Conservation (phyloP, 2,113 vertebrate species). For the Zapus hudsonius region DNA sequence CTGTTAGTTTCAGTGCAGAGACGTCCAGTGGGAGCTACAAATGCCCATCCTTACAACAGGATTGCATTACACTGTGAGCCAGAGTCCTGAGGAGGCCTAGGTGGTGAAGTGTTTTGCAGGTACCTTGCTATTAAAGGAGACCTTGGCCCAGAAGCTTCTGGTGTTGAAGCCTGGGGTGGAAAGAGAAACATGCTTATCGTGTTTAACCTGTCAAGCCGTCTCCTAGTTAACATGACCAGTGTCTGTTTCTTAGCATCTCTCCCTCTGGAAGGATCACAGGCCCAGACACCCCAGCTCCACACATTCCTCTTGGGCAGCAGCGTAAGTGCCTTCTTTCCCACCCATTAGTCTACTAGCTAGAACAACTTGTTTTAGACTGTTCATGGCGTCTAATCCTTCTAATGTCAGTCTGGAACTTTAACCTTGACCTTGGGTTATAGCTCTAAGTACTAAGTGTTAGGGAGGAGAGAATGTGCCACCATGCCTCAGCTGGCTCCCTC, state of each 20-base stretch:
- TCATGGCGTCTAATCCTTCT: neutral
- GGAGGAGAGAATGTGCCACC: neutral
- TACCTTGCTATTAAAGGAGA: neutral
- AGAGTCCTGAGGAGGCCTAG: neutral
- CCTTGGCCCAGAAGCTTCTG: neutral
- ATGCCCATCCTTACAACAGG: neutral
- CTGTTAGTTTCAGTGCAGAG: neutral
- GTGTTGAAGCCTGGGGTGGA: neutral
- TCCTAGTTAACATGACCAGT: neutral
- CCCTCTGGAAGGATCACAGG: neutral
- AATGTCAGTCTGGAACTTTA: conserved; percentile 38
- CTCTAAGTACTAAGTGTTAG: neutral
- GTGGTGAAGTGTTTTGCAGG: neutral
- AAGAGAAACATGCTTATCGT: neutral
- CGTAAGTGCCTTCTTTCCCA: neutral
- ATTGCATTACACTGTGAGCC: neutral
- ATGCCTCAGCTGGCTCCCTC: neutral
- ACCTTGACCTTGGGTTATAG: conserved; percentile 36
- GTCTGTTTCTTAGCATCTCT: neutral
- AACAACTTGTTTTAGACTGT: conserved; percentile 2
- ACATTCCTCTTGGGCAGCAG: neutral
- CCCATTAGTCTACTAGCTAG: neutral
- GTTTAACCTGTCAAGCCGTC: neutral
- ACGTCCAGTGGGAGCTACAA: neutral
- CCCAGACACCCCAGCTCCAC: neutral